Evolutionary conservation across 2,888 invertebrate species (phyloP), one percentile per base, ranked within the genome.

Genomic region (Athrips mouffetella): DNA sequence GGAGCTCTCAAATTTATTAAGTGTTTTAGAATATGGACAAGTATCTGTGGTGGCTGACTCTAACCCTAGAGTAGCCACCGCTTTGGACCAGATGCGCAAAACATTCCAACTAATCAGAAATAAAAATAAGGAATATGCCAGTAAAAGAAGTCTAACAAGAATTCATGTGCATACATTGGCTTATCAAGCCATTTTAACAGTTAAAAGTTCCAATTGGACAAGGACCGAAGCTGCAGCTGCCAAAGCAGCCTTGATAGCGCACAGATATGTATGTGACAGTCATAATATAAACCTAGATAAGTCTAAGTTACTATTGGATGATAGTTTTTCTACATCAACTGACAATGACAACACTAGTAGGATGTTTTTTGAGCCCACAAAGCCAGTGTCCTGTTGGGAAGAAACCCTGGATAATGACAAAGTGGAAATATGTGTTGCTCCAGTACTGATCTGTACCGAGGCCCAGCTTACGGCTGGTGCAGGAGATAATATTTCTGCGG

Each of bases 401-500:
- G 96, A 96, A 70, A 76, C 73, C 0, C 63, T 92, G 6, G 86
- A 82, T 25, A 75, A 76, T 2, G 81, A 78, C 18, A 61, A 74
- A 45, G 89, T 92, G 13, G 90, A 94, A 62, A 91, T 96, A 46
- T 96, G 96, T 76, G 90, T 96, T 3, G 94, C 96, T 0, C 96
- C 96, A 0, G 95, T 95, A 4, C 80, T 96, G 20, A 94, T 96
- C 2, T 96, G 96, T 67, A 95, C 94, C 0, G 90, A 94, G 59
- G 94, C 94, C 0, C 91, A 92, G 51, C 91, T 95, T 63, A 96
- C 96, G 0, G 96, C 94, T 0, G 96, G 96, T 0, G 96, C 95
- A 7, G 96, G 96, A 0, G 96, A 96, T 71, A 96, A 96, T 68
- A 94, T 96, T 55, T 96, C 96, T 0, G 94, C 95, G n/a, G 94